A percentile compares a stretch with the other conserved stretches of the same genome.
phyloP scores from a whole-genome alignment of 2,797 vertebrate genomes.

The Gymnocypris eckloni region DNA sequence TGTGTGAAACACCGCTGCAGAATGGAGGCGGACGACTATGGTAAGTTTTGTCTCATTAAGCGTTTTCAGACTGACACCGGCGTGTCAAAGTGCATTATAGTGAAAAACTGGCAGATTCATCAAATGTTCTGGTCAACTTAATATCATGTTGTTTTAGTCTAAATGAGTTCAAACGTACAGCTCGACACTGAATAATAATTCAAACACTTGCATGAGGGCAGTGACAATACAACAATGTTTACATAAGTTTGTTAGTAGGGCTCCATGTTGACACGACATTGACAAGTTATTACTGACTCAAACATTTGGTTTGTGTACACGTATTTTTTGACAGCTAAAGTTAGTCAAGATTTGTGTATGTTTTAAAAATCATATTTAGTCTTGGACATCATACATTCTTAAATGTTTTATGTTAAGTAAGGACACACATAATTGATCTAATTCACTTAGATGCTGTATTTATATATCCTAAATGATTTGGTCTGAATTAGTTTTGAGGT shows the following conservation, averaged over 20 bases:
- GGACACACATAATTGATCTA: neutral
- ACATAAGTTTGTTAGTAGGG: neutral
- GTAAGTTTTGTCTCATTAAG: slow-evolving; percentile 44
- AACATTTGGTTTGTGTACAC: neutral
- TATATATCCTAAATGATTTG: neutral
- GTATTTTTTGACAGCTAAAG: neutral
- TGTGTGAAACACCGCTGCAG: slow-evolving; percentile 35
- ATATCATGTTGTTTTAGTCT: neutral
- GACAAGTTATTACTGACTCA: neutral
- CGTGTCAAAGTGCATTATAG: neutral
- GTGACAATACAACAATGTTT: neutral
- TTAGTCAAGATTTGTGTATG: neutral
- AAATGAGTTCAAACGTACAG: neutral
- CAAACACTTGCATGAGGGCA: neutral
- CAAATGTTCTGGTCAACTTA: neutral
- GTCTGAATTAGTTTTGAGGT: neutral
- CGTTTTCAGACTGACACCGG: neutral
- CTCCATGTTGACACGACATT: neutral
- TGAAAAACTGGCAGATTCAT: neutral
- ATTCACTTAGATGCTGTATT: neutral
- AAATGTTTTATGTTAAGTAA: neutral
- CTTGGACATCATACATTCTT: neutral
- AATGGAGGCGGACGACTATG: slow-evolving; percentile 59
- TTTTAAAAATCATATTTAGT: neutral
- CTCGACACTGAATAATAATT: slow-evolving; percentile 1